phyloP scores from a whole-genome alignment of 2,888 invertebrate species.

The Liposcelis brunnea region DNA sequence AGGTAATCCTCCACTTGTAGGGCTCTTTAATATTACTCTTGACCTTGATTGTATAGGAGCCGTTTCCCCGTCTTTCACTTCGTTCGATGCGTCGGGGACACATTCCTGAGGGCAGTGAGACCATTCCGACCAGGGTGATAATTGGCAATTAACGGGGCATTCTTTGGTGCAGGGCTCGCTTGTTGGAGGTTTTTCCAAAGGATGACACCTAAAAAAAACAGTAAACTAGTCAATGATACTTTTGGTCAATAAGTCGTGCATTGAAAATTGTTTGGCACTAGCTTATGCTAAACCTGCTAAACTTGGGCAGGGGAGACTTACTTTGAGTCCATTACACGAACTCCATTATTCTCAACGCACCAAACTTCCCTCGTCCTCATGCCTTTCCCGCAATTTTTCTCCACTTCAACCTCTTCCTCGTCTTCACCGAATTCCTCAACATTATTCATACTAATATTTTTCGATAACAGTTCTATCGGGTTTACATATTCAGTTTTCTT shows the following conservation, averaged over 20 bases:
- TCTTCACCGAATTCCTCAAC: conserved; percentile 8
- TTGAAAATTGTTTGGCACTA: no score
- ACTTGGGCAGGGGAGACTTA: conserved; percentile 27
- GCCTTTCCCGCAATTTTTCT: conserved; percentile 25
- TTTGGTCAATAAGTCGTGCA: no score
- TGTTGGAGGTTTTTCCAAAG: conserved; percentile 32
- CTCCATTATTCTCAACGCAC: conserved; percentile 39
- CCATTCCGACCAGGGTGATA: conserved; percentile 46
- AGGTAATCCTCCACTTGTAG: conserved; percentile 27
- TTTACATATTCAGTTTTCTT: no score
- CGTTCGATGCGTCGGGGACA: conserved; percentile 23
- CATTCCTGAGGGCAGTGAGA: conserved; percentile 38
- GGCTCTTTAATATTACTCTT: conserved; percentile 33
- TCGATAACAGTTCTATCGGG: no score
- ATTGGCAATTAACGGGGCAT: conserved; percentile 42
- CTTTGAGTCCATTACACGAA: conserved; percentile 34
- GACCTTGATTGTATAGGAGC: conserved; percentile 33
- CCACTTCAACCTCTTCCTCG: conserved; percentile 2
- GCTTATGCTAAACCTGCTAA: no score
- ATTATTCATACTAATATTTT: no score
- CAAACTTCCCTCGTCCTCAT: conserved; percentile 30
- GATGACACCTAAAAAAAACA: conserved; percentile 29
- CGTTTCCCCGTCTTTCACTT: conserved; percentile 20
- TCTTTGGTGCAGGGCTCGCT: conserved; percentile 34
- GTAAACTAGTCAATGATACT: neutral